Conservation (phyloP, 2,113 vertebrate genomes). For the Acanthisitta chloris region DNA sequence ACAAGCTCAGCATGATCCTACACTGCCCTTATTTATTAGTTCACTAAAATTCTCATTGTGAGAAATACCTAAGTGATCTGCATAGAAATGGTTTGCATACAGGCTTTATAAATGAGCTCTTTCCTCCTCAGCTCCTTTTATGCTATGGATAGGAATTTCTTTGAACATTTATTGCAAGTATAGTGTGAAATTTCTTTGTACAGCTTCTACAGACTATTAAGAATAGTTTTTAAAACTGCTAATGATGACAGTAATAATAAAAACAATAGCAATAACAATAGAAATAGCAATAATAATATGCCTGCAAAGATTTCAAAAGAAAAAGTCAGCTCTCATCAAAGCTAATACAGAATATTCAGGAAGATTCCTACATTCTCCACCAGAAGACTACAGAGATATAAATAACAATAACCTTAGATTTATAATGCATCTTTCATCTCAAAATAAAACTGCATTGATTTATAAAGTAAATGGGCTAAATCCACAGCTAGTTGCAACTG, state of each 20-base stretch:
- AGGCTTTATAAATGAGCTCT: not conserved
- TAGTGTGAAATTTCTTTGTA: not conserved
- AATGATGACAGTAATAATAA: slow-evolving; percentile 2
- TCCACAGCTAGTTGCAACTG: not conserved
- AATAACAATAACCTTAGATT: not conserved
- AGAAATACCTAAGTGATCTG: not conserved
- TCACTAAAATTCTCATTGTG: not conserved
- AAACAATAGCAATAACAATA: not conserved
- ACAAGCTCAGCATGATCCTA: not conserved
- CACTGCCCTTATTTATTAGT: not conserved
- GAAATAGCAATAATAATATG: not conserved
- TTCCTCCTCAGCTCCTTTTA: not conserved
- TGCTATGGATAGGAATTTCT: not conserved
- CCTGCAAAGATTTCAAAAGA: not conserved
- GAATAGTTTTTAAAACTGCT: not conserved
- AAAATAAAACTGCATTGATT: slow-evolving; percentile 16
- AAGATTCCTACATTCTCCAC: not conserved
- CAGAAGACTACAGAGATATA: not conserved
- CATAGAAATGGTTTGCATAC: not conserved
- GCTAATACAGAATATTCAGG: not conserved
- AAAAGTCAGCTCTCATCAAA: not conserved
- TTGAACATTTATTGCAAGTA: not conserved
- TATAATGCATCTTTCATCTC: not conserved
- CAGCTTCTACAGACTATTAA: not conserved
- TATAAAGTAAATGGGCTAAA: not conserved